Evolutionary conservation across 2,113 vertebrate genomes (phyloP).

Genomic region (Gobius niger): DNA sequence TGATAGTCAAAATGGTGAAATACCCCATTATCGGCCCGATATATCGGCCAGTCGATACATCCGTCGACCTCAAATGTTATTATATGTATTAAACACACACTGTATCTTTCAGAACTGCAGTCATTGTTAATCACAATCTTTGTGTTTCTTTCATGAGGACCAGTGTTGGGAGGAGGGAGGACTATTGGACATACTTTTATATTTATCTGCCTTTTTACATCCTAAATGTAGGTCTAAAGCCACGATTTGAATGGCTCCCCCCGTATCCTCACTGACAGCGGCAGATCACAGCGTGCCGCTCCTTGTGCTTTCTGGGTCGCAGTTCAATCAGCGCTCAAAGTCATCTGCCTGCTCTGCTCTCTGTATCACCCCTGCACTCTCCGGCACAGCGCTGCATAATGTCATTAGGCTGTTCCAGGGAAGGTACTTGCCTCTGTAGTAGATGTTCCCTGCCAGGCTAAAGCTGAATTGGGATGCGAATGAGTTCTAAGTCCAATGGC

Average conservation of each 20-base stretch:
- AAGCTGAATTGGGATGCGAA: slow-evolving; percentile 55
- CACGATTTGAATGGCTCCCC: slow-evolving; percentile 10
- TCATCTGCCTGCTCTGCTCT: slow-evolving; percentile 30
- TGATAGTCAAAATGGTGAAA: no score
- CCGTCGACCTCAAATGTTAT: no score
- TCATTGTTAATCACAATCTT: no score
- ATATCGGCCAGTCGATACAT: no score
- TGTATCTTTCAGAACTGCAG: no score
- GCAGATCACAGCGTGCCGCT: slow-evolving; percentile 38
- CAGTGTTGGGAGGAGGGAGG: no score
- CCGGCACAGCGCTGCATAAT: slow-evolving; percentile 26
- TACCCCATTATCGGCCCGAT: no score
- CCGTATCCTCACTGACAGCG: slow-evolving; percentile 24
- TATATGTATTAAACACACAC: no score
- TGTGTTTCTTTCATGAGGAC: no score
- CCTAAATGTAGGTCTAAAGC: background rate
- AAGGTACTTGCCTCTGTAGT: slow-evolving; percentile 28
- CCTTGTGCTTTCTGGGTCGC: slow-evolving; percentile 48
- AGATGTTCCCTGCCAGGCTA: slow-evolving; percentile 42
- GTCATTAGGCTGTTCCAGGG: slow-evolving; percentile 36
- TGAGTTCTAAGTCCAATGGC: slow-evolving; percentile 38
- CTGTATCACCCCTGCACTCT: slow-evolving; percentile 6
- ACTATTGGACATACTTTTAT: no score
- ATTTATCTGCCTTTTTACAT: no score
- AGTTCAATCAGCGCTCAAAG: slow-evolving; percentile 47